These are phyloP conservation scores for Drosophila pseudoobscura DNA, from an alignment of 1,140 invertebrate genomes.

Conservation along the genomic window DNA sequence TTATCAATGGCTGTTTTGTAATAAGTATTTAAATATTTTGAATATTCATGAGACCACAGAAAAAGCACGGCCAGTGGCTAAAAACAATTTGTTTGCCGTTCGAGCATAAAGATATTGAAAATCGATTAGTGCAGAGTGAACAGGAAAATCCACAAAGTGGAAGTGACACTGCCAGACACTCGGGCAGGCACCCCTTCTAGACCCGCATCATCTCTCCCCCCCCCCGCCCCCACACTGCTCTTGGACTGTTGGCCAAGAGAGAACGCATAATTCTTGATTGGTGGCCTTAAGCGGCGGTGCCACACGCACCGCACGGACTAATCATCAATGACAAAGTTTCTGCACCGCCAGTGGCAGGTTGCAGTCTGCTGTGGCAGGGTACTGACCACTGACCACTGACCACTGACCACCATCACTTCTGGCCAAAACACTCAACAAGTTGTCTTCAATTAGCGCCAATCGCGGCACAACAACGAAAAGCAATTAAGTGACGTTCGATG, in stretches of 20 bases:
- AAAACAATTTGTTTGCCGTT: constrained; percentile 28
- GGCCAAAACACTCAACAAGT: constrained; percentile 49
- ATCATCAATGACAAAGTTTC: constrained; percentile 54
- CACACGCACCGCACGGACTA: constrained; percentile 6
- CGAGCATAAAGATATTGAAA: constrained; percentile 44
- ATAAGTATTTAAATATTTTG: constrained; percentile 18
- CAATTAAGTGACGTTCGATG: constrained; percentile 66
- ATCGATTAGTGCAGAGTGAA: constrained; percentile 66
- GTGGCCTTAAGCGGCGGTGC: constrained; percentile 5
- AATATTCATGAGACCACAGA: constrained; percentile 27
- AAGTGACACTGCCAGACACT: constrained; percentile 35
- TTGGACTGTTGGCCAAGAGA: constrained; percentile 7
- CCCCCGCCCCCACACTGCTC: not conserved
- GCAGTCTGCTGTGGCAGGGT: constrained; percentile 22
- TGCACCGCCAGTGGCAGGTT: constrained; percentile 44
- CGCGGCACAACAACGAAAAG: constrained; percentile 72
- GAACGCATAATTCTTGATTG: constrained; percentile 50
- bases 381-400: not conserved
- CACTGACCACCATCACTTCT: constrained; percentile 16
- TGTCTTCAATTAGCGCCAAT: constrained; percentile 80
- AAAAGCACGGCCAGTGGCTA: constrained; percentile 4
- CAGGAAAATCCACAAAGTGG: constrained; percentile 49
- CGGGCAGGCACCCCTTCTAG: too few species aligned
- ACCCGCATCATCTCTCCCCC: constrained; percentile 21
- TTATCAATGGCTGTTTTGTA: constrained; percentile 29